A percentile compares a stretch with the other conserved stretches of the same genome.
These are phyloP conservation scores for Orgyia antiqua DNA, from an alignment of 2,888 invertebrate species.

Conservation along the genomic window DNA sequence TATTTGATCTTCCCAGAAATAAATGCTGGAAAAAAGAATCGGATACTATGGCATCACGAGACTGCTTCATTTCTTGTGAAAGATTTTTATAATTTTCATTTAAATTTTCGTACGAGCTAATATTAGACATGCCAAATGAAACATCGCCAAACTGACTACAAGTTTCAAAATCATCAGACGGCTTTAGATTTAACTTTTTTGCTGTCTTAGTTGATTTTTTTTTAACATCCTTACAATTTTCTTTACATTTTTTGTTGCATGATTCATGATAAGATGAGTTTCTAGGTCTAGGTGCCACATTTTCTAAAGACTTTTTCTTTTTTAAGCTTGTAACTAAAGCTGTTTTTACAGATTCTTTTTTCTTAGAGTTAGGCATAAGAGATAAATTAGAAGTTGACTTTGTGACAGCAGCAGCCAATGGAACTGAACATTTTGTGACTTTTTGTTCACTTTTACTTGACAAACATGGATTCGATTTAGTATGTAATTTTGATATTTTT, in stretches of 20 bases:
- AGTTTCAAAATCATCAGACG: constrained; percentile 40
- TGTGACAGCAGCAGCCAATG: constrained; percentile 40
- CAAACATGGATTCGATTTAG: constrained; percentile 55
- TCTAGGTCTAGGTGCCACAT: constrained; percentile 43
- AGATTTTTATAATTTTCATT: constrained; percentile 29
- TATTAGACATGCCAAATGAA: constrained; percentile 50
- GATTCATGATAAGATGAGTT: constrained; percentile 56
- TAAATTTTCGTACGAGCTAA: constrained; percentile 45
- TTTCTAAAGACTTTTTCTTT: constrained; percentile 60
- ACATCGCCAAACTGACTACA: constrained; percentile 62
- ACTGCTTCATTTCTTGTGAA: constrained; percentile 72
- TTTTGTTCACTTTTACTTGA: constrained; percentile 41
- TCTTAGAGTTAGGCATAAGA: constrained; percentile 31
- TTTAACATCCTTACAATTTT: constrained; percentile 35
- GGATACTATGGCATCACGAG: constrained; percentile 78
- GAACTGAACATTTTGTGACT: constrained; percentile 34
- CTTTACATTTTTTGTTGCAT: constrained; percentile 55
- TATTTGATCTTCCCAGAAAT: constrained; percentile 74
- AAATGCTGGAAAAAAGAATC: constrained; percentile 85
- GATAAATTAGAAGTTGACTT: constrained; percentile 54
- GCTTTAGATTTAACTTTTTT: constrained; percentile 32
- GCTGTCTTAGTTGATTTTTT: constrained; percentile 39
- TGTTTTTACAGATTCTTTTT: constrained; percentile 50
- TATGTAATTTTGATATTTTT: constrained; percentile 45
- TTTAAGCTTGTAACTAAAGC: constrained; percentile 60